Conservation (phyloP, 2,888 invertebrate genomes). For the Tenthredo scrophulariae region DNA sequence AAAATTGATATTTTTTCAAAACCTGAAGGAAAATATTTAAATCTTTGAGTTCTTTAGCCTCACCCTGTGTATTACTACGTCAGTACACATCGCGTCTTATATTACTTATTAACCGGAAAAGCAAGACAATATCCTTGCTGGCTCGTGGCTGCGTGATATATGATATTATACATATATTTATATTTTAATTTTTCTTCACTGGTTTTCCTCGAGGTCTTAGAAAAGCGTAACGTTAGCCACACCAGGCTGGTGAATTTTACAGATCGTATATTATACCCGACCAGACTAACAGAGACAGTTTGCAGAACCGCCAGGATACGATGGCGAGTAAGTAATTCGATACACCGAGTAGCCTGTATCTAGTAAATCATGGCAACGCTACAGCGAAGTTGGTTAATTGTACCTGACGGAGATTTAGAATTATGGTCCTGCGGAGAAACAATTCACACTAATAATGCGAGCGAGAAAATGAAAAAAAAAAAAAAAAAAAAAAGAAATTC, state of each 20-base stretch:
- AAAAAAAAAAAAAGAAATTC: not conserved
- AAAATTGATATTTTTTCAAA: not conserved
- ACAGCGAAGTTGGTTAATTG: slow-evolving; percentile 68
- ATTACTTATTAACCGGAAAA: slow-evolving; percentile 43
- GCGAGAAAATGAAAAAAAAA: not conserved
- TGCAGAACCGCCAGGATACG: not conserved
- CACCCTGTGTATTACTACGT: slow-evolving; percentile 10
- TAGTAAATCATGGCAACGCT: slow-evolving; percentile 67
- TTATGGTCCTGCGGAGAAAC: slow-evolving; percentile 59
- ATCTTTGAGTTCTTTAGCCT: not conserved
- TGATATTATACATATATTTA: not conserved
- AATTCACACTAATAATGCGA: slow-evolving; percentile 19
- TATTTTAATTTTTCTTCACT: not conserved
- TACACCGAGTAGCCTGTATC: slow-evolving; percentile 60
- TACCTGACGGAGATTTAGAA: slow-evolving; percentile 70
- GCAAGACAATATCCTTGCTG: slow-evolving; percentile 24
- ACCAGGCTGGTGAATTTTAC: not conserved
- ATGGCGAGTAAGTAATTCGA: slow-evolving; percentile 65
- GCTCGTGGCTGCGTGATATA: not conserved
- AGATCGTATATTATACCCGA: slow-evolving; percentile 47
- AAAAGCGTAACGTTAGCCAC: not conserved
- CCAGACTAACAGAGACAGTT: slow-evolving; percentile 8
- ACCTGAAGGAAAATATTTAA: not conserved
- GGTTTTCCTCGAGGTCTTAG: not conserved
- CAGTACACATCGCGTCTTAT: not conserved